Evolutionary conservation across 35 echinoderm and acorn worm species (phyloP), one percentile per base, ranked within the genome.

Genomic region (Anneissia japonica): DNA sequence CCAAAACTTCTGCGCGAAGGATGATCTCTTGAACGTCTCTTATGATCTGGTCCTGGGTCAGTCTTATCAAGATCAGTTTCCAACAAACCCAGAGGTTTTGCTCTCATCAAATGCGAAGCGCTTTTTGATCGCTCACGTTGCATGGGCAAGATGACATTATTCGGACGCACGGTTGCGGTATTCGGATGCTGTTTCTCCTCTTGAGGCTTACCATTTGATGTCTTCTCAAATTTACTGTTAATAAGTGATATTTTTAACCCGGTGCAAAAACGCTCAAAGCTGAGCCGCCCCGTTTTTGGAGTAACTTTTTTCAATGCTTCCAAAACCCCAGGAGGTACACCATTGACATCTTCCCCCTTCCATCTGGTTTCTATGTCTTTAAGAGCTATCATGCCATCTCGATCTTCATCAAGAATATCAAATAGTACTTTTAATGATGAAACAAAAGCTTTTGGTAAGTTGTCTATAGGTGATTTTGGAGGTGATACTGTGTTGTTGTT

Each of bases 391-490:
- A 89, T 85, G 13, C 95, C 95, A 72, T 91, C 83, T 0, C 76
- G 85, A 46, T 97, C 89, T 74, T 97, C 95, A 79, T 97, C 95
- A 64, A 97, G 84, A 91, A 97, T 97, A 35, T 97, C 95, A 39
- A 97, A 97, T 29, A 97, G 72, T 46, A 97, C 85, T 87, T 87
- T 81, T 77, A 97, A 38, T 6, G 95, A 97, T 45, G 89, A 88
- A 17, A 97, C 92, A 79, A 97, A 97, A 77, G 88, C 85, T 84
- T 91, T 93, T 6, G 95, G 95, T 33, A 97, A 73, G 36, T 81
- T 81, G 28, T 81, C 79, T 14, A 81, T 36, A 9, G 79, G 51
- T 64, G 51, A 64, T 64, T 64, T 64, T 64, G 51, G 51, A 19
- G 51, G 51, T 19, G 51, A 64, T 19, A 26, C 19, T 23, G 21